Conservation (phyloP, 1,140 invertebrate genomes). For the Daktulosphaira vitifoliae region DNA sequence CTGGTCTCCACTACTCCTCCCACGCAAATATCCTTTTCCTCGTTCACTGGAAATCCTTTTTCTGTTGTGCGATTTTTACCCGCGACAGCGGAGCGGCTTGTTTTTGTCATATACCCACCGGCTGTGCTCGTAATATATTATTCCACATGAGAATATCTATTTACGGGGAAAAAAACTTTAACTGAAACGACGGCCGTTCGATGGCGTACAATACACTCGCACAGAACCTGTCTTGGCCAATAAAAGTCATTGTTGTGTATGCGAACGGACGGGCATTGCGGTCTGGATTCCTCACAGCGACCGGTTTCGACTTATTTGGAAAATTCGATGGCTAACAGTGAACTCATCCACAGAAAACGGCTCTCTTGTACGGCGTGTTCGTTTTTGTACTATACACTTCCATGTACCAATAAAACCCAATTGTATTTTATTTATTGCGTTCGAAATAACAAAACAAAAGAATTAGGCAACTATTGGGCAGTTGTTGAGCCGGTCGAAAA, state of each 20-base stretch:
- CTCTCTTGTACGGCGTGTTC: conserved; percentile 22
- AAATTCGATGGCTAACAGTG: conserved; percentile 7
- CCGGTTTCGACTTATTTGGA: conserved; percentile 33
- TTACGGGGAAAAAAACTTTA: conserved; percentile 21
- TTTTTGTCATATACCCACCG: conserved; percentile 5
- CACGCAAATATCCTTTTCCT: too few relatives aligned
- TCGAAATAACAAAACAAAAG: too few relatives aligned
- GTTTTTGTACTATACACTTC: conserved; percentile 14
- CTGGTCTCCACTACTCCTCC: too few relatives aligned
- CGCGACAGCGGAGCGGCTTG: neutral
- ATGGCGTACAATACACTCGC: neutral
- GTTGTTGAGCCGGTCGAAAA: too few relatives aligned
- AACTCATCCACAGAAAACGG: neutral
- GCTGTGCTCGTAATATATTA: neutral
- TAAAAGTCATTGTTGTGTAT: conserved; percentile 28
- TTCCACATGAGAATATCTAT: neutral
- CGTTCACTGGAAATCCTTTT: too few relatives aligned
- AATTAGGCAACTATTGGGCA: too few relatives aligned
- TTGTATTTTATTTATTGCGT: too few relatives aligned
- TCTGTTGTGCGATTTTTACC: too few relatives aligned
- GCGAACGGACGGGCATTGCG: neutral
- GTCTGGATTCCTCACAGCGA: conserved; percentile 25
- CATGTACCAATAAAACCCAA: too few relatives aligned
- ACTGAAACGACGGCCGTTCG: conserved; percentile 8
- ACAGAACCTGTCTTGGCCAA: conserved; percentile 30